phyloP scores from a whole-genome alignment of 2,113 vertebrate genomes.

The Cyprichromis sp. region DNA sequence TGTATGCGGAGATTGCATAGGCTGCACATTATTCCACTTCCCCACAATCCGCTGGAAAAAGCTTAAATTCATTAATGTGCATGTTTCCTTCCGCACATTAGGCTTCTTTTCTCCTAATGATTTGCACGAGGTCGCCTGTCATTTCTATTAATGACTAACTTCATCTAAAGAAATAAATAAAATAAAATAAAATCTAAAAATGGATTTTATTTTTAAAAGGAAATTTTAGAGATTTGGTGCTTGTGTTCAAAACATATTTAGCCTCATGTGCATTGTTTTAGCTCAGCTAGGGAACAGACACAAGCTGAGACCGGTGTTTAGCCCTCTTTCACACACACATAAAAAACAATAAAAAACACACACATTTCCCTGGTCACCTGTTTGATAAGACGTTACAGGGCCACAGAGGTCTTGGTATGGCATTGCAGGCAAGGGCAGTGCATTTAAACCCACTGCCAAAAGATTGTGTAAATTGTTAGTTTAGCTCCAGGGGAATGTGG shows the following conservation, averaged over 20 bases:
- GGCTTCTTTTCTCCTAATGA: background rate
- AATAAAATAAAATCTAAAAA: background rate
- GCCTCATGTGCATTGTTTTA: background rate
- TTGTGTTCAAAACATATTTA: background rate
- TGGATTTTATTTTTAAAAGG: background rate
- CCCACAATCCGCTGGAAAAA: background rate
- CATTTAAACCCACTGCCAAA: conserved; percentile 37
- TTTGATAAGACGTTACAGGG: conserved; percentile 45
- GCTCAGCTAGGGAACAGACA: background rate
- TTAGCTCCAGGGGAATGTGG: conserved; percentile 54
- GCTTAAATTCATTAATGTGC: background rate
- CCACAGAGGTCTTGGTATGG: conserved; percentile 10
- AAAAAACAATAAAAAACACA: background rate
- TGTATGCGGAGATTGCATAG: background rate
- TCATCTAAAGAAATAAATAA: background rate
- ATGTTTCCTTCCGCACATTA: background rate
- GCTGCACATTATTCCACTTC: background rate
- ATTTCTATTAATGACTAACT: background rate
- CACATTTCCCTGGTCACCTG: conserved; percentile 28
- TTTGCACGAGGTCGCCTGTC: background rate
- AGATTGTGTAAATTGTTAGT: conserved; percentile 58
- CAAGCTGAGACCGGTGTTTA: background rate
- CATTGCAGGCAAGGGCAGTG: conserved; percentile 13
- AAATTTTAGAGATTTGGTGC: background rate
- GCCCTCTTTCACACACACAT: background rate